Evolutionary conservation across 2,113 vertebrate genomes (phyloP).

Genomic region (Mastomys natalensis): DNA sequence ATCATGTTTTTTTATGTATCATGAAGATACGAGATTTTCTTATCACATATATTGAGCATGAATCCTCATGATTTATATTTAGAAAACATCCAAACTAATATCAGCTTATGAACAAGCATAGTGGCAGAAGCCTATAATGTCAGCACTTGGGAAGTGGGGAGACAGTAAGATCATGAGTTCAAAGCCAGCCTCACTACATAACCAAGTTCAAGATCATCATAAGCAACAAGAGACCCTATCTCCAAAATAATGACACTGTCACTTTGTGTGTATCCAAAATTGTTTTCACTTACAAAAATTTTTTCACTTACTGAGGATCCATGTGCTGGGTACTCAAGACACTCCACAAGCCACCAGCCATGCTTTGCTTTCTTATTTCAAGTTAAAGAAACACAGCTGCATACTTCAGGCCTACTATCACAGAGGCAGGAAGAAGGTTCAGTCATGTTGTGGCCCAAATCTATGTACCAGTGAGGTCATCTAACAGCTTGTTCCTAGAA

Average conservation of each 20-base stretch:
- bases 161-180: not conserved
- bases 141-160: not conserved
- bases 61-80: slow-evolving; percentile 31
- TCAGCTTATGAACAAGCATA: not conserved
- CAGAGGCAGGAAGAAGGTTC: not conserved
- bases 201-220: not conserved
- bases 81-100: slow-evolving; percentile 25
- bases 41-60: not conserved
- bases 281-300: slow-evolving; percentile 34
- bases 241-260: not conserved
- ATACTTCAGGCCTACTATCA: not conserved
- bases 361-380: slow-evolving; percentile 40
- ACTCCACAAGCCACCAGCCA: not conserved
- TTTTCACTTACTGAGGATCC: not conserved
- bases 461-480: not conserved
- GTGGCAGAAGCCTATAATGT: not conserved
- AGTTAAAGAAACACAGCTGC: not conserved
- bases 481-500: not conserved
- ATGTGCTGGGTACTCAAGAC: not conserved
- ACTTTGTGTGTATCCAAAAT: not conserved
- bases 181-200: not conserved
- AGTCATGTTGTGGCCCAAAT: slow-evolving; percentile 17
- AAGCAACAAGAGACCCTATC: not conserved
- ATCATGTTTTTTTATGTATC: not conserved
- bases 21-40: slow-evolving; percentile 36